A percentile compares a stretch with the other conserved stretches of the same genome.
Conservation (phyloP, 1,140 invertebrate genomes). For the Leptinotarsa lineolata region DNA sequence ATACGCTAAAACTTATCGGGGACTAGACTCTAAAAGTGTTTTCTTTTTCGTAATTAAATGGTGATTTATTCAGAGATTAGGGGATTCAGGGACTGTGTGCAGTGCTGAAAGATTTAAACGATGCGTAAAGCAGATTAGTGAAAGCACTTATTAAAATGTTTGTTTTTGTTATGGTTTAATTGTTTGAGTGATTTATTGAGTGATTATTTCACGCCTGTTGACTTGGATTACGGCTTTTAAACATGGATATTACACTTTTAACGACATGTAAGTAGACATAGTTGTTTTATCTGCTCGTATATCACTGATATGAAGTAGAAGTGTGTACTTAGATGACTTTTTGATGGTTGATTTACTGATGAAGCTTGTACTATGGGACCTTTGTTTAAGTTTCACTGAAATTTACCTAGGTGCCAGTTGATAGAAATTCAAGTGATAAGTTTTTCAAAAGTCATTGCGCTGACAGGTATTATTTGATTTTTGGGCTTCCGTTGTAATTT, state of each 20-base stretch:
- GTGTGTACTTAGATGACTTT: background rate
- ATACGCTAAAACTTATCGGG: slow-evolving; percentile 4
- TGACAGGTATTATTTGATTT: no score
- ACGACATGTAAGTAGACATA: slow-evolving; percentile 20
- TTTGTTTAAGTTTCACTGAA: no score
- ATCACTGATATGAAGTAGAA: background rate
- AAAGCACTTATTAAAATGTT: slow-evolving; percentile 29
- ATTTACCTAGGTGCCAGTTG: no score
- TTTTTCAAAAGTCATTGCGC: no score
- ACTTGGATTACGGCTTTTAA: slow-evolving; percentile 24
- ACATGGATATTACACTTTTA: slow-evolving; percentile 18
- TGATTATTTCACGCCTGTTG: slow-evolving; percentile 25
- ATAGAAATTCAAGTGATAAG: no score
- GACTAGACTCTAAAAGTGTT: slow-evolving; percentile 21
- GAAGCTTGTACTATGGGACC: no score
- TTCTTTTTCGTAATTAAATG: slow-evolving; percentile 25
- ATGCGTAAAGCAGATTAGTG: slow-evolving; percentile 29
- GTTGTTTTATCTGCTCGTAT: no score
- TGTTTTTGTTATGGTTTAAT: slow-evolving; percentile 32
- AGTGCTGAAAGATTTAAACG: slow-evolving; percentile 27
- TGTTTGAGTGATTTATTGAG: slow-evolving; percentile 31
- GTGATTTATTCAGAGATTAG: slow-evolving; percentile 30
- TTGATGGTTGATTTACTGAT: no score
- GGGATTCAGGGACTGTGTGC: slow-evolving; percentile 15
- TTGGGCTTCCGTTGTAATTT: no score